These are phyloP conservation scores for Drosophila nikananu DNA, from an alignment of 1,140 invertebrate genomes.

Conservation along the genomic window DNA sequence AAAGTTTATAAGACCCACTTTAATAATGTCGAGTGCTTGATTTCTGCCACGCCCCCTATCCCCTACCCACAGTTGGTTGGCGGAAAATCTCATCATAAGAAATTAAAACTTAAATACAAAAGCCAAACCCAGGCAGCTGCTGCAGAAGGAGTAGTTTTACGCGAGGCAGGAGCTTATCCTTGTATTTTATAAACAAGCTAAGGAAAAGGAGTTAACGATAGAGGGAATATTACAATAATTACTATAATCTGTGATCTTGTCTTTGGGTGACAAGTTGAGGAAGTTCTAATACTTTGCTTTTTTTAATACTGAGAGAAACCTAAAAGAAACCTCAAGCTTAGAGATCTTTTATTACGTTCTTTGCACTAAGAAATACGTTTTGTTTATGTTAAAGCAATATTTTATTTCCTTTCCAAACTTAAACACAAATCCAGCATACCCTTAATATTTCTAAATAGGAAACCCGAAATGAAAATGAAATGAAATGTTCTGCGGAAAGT, in stretches of 20 bases:
- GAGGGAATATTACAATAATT: constrained; percentile 5
- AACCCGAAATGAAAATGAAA: constrained; percentile 17
- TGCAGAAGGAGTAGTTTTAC: constrained; percentile 7
- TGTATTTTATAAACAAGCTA: constrained; percentile 9
- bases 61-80: constrained; percentile 8
- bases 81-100: constrained; percentile 68
- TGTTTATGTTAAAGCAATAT: not conserved
- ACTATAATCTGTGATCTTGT: not conserved
- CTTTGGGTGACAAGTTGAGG: not conserved
- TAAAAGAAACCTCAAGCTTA: not conserved
- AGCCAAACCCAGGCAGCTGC: constrained; percentile 23
- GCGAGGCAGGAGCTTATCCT: constrained; percentile 6
- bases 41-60: constrained; percentile 43
- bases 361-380: not conserved
- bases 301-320: not conserved
- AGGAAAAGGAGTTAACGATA: not conserved
- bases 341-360: not conserved
- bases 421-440: not conserved
- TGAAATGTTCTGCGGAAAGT: constrained; percentile 14
- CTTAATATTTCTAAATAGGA: not conserved
- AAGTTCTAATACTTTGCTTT: too few relatives aligned
- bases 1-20: constrained; percentile 80
- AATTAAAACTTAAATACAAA: constrained; percentile 79
- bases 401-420: not conserved
- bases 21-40: constrained; percentile 83